Percentiles rank a stretch among this genome's conserved stretches.
Conservation (phyloP, 2,888 invertebrate genomes). For the Aspidapion aeneum region DNA sequence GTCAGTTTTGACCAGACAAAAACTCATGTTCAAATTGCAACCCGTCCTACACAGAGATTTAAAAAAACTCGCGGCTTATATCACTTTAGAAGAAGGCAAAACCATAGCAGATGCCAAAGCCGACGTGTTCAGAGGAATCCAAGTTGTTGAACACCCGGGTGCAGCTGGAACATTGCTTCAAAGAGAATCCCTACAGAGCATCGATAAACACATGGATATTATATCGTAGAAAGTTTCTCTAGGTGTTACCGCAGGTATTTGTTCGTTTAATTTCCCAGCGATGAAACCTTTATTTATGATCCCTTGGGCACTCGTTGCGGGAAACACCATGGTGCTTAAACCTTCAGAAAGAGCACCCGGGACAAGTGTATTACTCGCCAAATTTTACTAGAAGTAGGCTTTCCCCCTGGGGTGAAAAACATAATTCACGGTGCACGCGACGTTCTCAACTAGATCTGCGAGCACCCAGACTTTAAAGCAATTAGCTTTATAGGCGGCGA, state of each 20-base stretch:
- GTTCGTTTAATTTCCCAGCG: conserved; percentile 99
- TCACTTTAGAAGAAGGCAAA: too few species aligned
- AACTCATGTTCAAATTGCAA: conserved; percentile 65
- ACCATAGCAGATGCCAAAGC: conserved; percentile 97
- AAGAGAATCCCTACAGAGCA: conserved; percentile 84
- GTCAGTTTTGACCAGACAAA: conserved; percentile 88
- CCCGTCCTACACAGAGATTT: conserved; percentile 83
- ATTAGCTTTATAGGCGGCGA: too few species aligned
- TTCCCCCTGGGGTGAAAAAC: conserved; percentile 94
- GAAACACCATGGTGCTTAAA: conserved; percentile 92
- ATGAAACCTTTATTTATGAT: too few species aligned
- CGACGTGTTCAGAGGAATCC: conserved; percentile 94
- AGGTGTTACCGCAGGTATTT: conserved; percentile 91
- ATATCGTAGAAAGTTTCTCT: too few species aligned
- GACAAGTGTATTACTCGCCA: conserved; percentile 91
- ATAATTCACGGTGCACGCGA: conserved; percentile 93
- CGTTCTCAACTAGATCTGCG: conserved; percentile 95
- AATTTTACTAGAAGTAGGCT: conserved; percentile 87
- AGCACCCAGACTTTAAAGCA: conserved; percentile 93
- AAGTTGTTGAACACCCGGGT: conserved; percentile 95
- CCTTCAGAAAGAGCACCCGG: conserved; percentile 98
- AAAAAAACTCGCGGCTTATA: conserved; percentile 83
- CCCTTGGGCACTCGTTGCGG: too few species aligned
- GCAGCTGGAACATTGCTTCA: conserved; percentile 88
- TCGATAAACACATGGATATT: conserved; percentile 96